Evolutionary conservation across 2,113 vertebrate genomes (phyloP).

Genomic region (Sciurus niger): DNA sequence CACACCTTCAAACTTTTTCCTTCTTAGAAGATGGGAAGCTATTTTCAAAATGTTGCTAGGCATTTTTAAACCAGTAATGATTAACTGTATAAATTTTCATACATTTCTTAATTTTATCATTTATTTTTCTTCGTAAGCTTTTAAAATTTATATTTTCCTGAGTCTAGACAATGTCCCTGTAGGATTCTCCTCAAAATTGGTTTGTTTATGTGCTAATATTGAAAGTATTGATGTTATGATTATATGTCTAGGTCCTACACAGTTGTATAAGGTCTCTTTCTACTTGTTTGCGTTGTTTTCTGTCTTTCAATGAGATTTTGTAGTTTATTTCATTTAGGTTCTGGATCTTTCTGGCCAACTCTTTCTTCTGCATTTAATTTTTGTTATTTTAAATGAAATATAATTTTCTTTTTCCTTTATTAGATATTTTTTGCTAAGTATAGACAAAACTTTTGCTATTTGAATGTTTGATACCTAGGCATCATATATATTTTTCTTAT

Average conservation of each 20-base stretch:
- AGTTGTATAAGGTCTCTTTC: not conserved
- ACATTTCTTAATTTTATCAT: conserved; percentile 11
- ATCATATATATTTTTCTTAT: not conserved
- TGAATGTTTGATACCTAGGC: not conserved
- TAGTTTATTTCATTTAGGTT: not conserved
- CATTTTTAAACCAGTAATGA: not conserved
- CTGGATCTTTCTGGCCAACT: not conserved
- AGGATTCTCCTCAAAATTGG: not conserved
- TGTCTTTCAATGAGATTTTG: not conserved
- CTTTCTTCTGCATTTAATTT: not conserved
- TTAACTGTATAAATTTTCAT: not conserved
- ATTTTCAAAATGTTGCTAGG: conserved; percentile 11
- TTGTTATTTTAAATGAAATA: not conserved
- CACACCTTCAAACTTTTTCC: not conserved
- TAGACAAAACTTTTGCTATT: not conserved
- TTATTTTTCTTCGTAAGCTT: not conserved
- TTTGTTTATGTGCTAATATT: conserved; percentile 42
- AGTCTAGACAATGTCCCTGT: conserved; percentile 13
- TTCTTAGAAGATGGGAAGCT: not conserved
- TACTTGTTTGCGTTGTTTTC: conserved; percentile 48
- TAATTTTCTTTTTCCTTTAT: not conserved
- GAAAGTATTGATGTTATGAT: not conserved
- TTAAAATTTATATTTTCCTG: conserved; percentile 29
- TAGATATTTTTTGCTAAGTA: not conserved
- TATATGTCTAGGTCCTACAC: not conserved